Conservation (phyloP, 2,888 invertebrate species). For the Drepanosiphum platanoidis region DNA sequence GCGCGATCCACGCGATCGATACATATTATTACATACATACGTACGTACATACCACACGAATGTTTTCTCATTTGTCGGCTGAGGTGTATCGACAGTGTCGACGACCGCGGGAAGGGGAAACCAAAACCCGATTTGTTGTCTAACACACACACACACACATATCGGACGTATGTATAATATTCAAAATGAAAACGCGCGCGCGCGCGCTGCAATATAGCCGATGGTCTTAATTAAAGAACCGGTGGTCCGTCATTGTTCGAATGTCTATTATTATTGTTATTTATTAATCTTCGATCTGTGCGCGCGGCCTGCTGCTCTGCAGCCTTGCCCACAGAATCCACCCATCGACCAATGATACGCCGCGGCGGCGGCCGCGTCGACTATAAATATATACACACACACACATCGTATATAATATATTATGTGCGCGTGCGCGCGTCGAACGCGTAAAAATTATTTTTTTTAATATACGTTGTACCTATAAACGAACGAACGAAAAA, state of each 20-base stretch:
- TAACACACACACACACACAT: not conserved
- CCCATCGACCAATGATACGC: slow-evolving; percentile 59
- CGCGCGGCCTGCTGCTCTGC: not conserved
- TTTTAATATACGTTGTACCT: slow-evolving; percentile 20
- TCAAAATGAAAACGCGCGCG: slow-evolving; percentile 54
- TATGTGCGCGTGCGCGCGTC: too few relatives aligned
- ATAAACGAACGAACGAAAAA: not conserved
- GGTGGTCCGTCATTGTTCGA: slow-evolving; percentile 55
- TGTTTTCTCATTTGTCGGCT: slow-evolving; percentile 36
- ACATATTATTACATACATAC: not conserved
- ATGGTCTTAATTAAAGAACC: slow-evolving; percentile 61
- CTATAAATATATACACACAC: too few relatives aligned
- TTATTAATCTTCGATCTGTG: slow-evolving; percentile 59
- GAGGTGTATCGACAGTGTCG: not conserved
- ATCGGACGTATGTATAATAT: slow-evolving; percentile 9
- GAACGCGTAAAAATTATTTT: slow-evolving; percentile 44
- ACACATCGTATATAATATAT: too few relatives aligned
- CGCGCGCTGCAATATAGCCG: slow-evolving; percentile 53
- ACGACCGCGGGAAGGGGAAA: slow-evolving; percentile 33
- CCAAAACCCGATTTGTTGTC: slow-evolving; percentile 47
- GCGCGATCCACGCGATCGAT: slow-evolving; percentile 44
- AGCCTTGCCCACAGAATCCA: slow-evolving; percentile 59
- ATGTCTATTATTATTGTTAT: slow-evolving; percentile 61
- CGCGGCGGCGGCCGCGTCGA: not conserved
- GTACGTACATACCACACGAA: not conserved